Conservation (phyloP, 1,140 invertebrate species). For the Coptotermes formosanus region DNA sequence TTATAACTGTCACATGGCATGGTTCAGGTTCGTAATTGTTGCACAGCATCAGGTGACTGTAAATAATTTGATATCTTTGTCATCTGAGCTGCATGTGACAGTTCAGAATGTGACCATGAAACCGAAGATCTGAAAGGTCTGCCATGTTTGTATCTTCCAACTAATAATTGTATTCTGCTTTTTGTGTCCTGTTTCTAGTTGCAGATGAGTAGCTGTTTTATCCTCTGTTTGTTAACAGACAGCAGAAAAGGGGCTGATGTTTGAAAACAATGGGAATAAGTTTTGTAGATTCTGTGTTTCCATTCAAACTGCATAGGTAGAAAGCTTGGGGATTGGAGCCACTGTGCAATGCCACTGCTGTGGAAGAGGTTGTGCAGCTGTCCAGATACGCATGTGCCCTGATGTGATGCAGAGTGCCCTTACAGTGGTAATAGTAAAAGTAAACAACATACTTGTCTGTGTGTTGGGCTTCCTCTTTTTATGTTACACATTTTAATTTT, state of each 20-base stretch:
- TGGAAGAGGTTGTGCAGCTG: not conserved
- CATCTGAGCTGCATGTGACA: not conserved
- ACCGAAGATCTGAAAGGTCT: not conserved
- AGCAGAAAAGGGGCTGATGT: not conserved
- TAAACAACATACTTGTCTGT: not conserved
- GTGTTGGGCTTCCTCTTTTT: not conserved
- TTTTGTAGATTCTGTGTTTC: not conserved
- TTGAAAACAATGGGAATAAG: not conserved
- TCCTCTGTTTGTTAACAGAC: not conserved
- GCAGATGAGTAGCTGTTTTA: not conserved
- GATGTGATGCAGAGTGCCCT: not conserved
- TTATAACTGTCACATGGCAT: not conserved
- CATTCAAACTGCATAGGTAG: not conserved
- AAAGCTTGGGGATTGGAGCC: not conserved
- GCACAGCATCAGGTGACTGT: not conserved
- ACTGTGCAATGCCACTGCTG: not conserved
- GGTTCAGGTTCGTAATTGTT: not conserved
- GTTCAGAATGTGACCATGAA: not conserved
- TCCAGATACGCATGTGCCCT: not conserved
- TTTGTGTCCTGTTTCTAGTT: not conserved
- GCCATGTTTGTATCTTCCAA: constrained; percentile 3
- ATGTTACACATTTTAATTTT: not conserved
- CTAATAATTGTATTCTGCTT: not conserved
- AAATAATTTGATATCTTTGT: not conserved
- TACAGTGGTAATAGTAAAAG: not conserved